These are phyloP conservation scores for Yasuhikotakia modesta DNA, from an alignment of 2,797 vertebrate species.

Conservation along the genomic window DNA sequence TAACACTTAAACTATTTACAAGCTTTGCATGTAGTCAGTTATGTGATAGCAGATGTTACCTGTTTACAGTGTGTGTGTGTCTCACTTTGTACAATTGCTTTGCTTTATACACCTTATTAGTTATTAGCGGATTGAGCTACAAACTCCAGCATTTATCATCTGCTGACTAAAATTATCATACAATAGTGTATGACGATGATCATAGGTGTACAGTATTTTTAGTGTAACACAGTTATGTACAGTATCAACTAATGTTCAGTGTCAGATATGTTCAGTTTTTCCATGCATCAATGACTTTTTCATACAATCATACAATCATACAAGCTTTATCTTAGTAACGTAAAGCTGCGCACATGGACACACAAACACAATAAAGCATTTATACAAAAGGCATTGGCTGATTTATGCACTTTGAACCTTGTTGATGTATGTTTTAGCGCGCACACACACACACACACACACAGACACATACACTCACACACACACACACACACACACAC, in stretches of 20 bases:
- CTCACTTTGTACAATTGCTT: background rate
- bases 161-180: background rate
- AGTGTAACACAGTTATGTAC: background rate
- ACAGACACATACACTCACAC: too few species aligned
- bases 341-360: constrained; percentile 25
- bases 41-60: background rate
- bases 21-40: background rate
- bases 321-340: constrained; percentile 17
- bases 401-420: constrained; percentile 55
- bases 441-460: constrained; percentile 10
- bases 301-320: too few species aligned
- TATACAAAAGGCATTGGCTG: constrained; percentile 45
- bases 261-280: constrained; percentile 31
- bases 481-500: background rate
- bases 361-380: constrained; percentile 24
- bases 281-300: constrained; percentile 17
- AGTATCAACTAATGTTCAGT: constrained; percentile 9
- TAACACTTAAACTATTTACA: background rate
- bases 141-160: background rate
- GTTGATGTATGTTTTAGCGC: constrained; percentile 51
- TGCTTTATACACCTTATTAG: background rate
- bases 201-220: too few species aligned
- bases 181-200: too few species aligned
- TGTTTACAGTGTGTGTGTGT: too few species aligned
- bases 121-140: background rate